Conservation (phyloP, 1,140 invertebrate genomes). For the Araneus ventricosus region DNA sequence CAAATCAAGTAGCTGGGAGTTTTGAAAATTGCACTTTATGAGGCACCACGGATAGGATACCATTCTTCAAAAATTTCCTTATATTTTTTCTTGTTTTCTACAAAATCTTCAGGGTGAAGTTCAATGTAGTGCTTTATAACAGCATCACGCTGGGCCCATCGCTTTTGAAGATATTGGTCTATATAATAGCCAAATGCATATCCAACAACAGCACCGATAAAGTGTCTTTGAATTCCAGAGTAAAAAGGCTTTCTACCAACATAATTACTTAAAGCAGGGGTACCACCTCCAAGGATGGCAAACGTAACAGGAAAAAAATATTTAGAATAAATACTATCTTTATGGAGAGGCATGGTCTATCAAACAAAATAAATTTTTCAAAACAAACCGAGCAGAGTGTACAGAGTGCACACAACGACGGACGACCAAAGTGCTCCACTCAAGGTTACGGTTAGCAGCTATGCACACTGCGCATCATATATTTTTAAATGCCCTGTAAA, state of each 20-base stretch:
- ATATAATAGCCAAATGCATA: constrained; percentile 43
- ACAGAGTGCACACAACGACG: not conserved
- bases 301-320: constrained; percentile 36
- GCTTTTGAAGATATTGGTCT: not conserved
- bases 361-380: not conserved
- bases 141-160: constrained; percentile 75
- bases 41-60: constrained; percentile 38
- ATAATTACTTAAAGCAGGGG: constrained; percentile 11
- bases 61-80: constrained; percentile 72
- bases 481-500: not conserved
- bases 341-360: not conserved
- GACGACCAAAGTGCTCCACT: not conserved
- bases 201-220: constrained; percentile 16
- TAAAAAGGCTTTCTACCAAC: not conserved
- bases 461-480: not conserved
- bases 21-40: no score
- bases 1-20: not conserved
- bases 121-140: constrained; percentile 76
- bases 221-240: constrained; percentile 73
- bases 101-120: constrained; percentile 77
- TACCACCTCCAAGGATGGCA: not conserved
- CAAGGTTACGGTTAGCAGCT: constrained; percentile 52
- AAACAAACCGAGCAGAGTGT: not conserved
- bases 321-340: constrained; percentile 64
- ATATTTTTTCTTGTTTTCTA: constrained; percentile 35